Evolutionary conservation across 1,140 invertebrate genomes (phyloP), one percentile per base, ranked within the genome.

Genomic region (Trachymyrmex cornetzi): DNA sequence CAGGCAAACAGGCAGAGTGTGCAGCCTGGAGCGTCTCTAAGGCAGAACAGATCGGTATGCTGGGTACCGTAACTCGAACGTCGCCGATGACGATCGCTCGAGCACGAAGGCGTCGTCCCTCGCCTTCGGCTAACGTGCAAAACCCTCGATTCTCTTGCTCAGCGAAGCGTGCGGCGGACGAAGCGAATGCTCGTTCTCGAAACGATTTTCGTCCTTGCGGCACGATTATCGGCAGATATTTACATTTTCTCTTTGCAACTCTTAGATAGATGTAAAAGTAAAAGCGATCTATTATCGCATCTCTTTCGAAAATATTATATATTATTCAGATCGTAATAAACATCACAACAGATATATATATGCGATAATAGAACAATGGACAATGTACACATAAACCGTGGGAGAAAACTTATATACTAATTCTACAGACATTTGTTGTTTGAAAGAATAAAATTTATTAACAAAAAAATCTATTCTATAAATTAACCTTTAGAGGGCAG

Each of bases 61-160:
- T 66, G 53, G 30, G 85, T 90, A 91, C 85, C 90, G 86, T 89
- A 89, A 90, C 66, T 77, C 79, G 85, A 34, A 85, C 64, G 69
- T 87, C 79, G 85, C 61, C 79, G 72, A 85, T 90, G 79, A 79
- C 79, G 53, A 79, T 87, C 61, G 66, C 61, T 86, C 59, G 77
- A 80, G 22, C 71, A 69, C 48, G 72, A n/a, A 61, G 63, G 71
- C 74, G 57, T 89, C 77, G 69, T 63, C 24, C 16, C 34, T 81
- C 22, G 67, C 59, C 57, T 67, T 19, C 19, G 53, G 67, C n/a
- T 66, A 34, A 24, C 27, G n/a, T 64, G 71, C 48, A 74, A 82
- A 75, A 81, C 4, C 57, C n/a, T 7, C 50, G 30, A 59, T 50
- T 77, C 55, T 75, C 38, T 6, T 77, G 48, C 11, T 22, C 24